Evolutionary conservation across 1,140 invertebrate species (phyloP), one percentile per base, ranked within the genome.

Genomic region (Atta colombica): DNA sequence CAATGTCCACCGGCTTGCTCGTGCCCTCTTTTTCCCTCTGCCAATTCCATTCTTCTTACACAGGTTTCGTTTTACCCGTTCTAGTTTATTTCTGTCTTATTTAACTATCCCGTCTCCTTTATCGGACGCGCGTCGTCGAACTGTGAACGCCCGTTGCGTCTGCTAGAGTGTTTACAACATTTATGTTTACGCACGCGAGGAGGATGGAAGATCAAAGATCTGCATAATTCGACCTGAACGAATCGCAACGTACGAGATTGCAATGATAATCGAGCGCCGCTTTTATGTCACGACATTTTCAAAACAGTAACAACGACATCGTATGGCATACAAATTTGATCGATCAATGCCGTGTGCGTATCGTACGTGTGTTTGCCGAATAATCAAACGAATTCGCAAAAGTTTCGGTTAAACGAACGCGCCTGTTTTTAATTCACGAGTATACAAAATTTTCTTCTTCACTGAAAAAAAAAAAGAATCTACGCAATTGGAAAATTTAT

Each of bases 271-370:
- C 81, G 61, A 88, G 68, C 82, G 77, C 60, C 51, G 66, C 66
- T 14, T 84, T 90, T 84, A n/a, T 7, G 18, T 7, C 85, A 8
- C 55, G 71, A 74, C 85, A 12, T 51, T 77, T 55, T 55, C 18
- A 74, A 87, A 84, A 89, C 72, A 74, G 51, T 74, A 84, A 86
- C 88, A 77, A 75, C n/a, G 86, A 88, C 88, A 82, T 78, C 66
- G 18, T 12, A 7, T 49, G 18, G 66, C 21, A 16, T 66, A 75
- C 71, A 58, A 88, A 89, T 89, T 77, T 45, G 55, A 45, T 71
- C 75, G 68, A 71, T 78, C 39, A 21, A 68, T 21, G 21, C 31
- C n/a, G 35, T 28, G 12, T 16, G 7, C 6, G 28, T 28, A n/a
- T 65, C 61, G 14, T 14, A 21, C 58, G 58, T n/a, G 39, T 35